Evolutionary conservation across 2,797 vertebrate genomes (phyloP), one percentile per base, ranked within the genome.

Genomic region (Siniperca obscura): DNA sequence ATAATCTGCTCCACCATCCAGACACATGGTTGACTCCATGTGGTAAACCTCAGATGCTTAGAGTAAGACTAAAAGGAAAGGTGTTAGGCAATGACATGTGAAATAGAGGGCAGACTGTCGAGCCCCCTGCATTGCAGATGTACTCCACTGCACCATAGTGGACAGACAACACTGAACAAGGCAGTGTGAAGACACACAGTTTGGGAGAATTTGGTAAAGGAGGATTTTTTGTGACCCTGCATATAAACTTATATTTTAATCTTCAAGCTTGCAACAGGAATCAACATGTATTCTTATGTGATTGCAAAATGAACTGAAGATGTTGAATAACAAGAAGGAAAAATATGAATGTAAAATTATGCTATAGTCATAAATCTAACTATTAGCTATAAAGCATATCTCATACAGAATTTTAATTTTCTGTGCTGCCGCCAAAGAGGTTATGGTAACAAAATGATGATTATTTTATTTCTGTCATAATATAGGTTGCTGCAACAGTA

Each of bases 71-170:
- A 92, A 91, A 93, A 91, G 87, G 89, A 90, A 91, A 91, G 88
- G 92, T 89, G 88, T 91, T 91, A 91, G 91, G 91, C 90, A 94
- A 89, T 93, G 92, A 93, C 93, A 93, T 95, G 92, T 94, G 92
- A 95, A 94, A 95, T 95, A 91, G 92, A 93, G 91, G 95, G 92
- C 93, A 93, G 87, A 70, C 88, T 86, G 87, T 82, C 59, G 82
- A 94, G 91, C 90, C 76, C 90, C 87, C 91, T 90, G 93, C 91
- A 94, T 93, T 92, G 92, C 94, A 92, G 91, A 94, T 94, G 88
- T 91, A 90, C 91, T 92, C 91, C 82, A 88, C 91, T 93, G 91
- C 90, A 36, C 90, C 88, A 91, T 42, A 80, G 86, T 88, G 90
- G 86, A 89, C 90, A 80, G 84, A 92, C 86, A 90, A 85, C 76